phyloP scores from a whole-genome alignment of 2,113 vertebrate genomes.

The Pholis gunnellus region DNA sequence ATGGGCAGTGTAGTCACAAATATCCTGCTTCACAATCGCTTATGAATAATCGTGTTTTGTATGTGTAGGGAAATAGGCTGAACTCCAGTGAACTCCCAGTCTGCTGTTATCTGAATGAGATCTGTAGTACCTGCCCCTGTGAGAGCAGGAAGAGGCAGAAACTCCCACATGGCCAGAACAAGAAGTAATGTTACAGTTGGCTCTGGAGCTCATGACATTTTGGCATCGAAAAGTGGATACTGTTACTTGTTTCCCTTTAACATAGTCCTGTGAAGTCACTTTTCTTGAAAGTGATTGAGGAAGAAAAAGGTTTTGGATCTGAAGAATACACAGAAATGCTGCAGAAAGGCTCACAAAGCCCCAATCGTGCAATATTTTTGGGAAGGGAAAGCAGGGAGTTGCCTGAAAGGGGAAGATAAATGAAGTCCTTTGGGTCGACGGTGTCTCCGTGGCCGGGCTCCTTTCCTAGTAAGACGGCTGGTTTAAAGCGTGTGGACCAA shows the following conservation, averaged over 20 bases:
- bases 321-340: background rate
- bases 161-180: slow-evolving; percentile 59
- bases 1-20: background rate
- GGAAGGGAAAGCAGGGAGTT: background rate
- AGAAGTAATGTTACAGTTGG: slow-evolving; percentile 1
- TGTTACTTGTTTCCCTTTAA: background rate
- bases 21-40: slow-evolving; percentile 30
- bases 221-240: background rate
- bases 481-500: slow-evolving; percentile 45
- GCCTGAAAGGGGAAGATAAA: slow-evolving; percentile 9
- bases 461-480: slow-evolving; percentile 9
- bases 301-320: background rate
- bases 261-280: background rate
- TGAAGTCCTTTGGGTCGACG: slow-evolving; percentile 18
- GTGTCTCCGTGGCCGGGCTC: slow-evolving; percentile 10
- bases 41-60: slow-evolving; percentile 46
- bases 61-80: slow-evolving; percentile 53
- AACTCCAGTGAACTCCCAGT: slow-evolving; percentile 54
- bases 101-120: slow-evolving; percentile 62
- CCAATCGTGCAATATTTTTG: background rate
- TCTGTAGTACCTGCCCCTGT: slow-evolving; percentile 54
- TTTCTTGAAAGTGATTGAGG: background rate
- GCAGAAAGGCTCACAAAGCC: background rate
- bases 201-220: background rate
- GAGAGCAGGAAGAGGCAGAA: slow-evolving; percentile 65